Percentiles rank a stretch among this genome's conserved stretches.
Evolutionary conservation across 2,888 invertebrate genomes (phyloP).

Genomic region (Nomada ferruginata): DNA sequence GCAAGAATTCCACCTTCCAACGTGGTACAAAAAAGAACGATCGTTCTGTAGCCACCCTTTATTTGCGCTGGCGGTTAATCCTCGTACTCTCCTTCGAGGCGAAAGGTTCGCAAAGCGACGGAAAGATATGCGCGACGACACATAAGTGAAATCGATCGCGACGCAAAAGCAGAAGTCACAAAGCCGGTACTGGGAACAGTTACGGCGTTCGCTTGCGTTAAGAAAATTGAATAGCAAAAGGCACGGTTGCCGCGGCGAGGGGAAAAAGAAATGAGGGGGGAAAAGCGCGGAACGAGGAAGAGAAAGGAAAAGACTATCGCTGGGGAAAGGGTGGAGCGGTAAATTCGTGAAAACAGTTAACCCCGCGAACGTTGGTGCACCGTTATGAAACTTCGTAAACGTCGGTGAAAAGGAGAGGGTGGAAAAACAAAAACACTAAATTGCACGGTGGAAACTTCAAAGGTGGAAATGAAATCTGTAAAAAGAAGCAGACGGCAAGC

Average conservation of each 20-base stretch:
- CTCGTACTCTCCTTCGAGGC: conserved; percentile 3
- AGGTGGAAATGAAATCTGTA: conserved; percentile 70
- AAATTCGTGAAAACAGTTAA: conserved; percentile 60
- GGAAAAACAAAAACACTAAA: conserved; percentile 47
- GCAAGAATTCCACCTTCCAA: too few relatives aligned
- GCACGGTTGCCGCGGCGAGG: neutral
- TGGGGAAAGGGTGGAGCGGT: conserved; percentile 24
- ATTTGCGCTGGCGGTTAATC: conserved; percentile 34
- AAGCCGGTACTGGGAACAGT: conserved; percentile 6
- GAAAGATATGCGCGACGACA: conserved; percentile 40
- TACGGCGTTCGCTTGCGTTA: conserved; percentile 39
- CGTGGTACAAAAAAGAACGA: too few relatives aligned
- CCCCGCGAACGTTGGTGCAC: conserved; percentile 33
- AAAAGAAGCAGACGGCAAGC: conserved; percentile 62
- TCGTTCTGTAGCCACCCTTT: conserved; percentile 6
- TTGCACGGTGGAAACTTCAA: conserved; percentile 61
- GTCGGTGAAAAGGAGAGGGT: conserved; percentile 51
- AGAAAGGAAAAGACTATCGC: conserved; percentile 5
- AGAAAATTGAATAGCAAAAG: conserved; percentile 46
- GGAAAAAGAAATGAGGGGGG: neutral
- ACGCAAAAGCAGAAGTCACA: conserved; percentile 45
- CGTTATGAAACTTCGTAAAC: conserved; percentile 65
- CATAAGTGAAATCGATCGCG: conserved; percentile 47
- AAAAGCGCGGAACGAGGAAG: neutral
- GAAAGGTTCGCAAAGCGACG: conserved; percentile 34